Evolutionary conservation across 2,797 vertebrate species (phyloP).

Genomic region (Onychomys torridus): DNA sequence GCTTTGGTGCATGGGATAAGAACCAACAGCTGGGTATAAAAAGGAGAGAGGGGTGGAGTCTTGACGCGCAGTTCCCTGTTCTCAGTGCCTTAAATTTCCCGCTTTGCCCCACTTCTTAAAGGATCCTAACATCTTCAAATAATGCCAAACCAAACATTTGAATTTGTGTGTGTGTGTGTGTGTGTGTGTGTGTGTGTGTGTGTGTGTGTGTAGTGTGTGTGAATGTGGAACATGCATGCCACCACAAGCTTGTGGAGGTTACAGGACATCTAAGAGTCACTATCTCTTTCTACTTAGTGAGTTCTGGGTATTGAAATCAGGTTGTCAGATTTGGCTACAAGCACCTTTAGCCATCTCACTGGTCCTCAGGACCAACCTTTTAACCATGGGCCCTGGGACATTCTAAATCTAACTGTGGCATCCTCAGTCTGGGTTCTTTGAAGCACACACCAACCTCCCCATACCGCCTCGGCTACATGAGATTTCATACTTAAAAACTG

Average conservation of each 20-base stretch:
- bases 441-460: background rate
- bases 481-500: background rate
- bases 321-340: background rate
- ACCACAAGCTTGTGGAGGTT: background rate
- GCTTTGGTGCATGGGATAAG: background rate
- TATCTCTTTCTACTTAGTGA: background rate
- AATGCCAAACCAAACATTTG: background rate
- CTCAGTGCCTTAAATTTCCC: background rate
- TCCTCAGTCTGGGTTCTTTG: background rate
- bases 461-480: background rate
- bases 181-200: background rate
- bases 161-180: background rate
- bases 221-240: background rate
- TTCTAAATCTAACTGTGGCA: background rate
- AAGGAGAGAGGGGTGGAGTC: background rate
- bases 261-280: background rate
- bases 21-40: background rate
- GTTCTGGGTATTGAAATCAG: background rate
- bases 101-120: background rate
- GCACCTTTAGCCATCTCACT: background rate
- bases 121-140: background rate
- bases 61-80: background rate
- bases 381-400: background rate
- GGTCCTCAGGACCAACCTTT: background rate
- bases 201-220: too few relatives aligned